Base-by-base conservation (phyloP, 2,797 vertebrate species). In the Melanotaenia maccullochi region DNA sequence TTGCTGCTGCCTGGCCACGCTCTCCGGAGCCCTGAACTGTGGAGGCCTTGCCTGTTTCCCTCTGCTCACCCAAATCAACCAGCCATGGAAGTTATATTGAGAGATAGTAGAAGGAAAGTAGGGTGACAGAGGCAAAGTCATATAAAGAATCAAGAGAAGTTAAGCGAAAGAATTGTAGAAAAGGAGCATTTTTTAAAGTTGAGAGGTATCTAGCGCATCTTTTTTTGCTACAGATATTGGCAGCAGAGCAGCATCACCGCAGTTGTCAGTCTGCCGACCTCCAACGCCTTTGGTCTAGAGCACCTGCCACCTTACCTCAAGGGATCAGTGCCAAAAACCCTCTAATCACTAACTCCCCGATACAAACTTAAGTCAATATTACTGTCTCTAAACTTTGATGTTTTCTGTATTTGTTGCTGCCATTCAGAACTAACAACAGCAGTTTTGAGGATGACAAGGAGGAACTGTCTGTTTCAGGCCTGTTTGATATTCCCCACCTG, bases 11-110 rank as follows among this genome's bases (percentile, higher is more conserved):
- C 83, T 69, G 79, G 30, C 78, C 49, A 12, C 73, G 80, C 87
- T 91, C 90, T 91, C 85, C 13, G 9, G 87, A 88, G 90, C 68
- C 77, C 67, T 88, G 89, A 90, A 88, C 87, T 89, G 87, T 90
- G 83, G 85, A 72, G 65, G 74, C 85, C 82, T 84, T 61, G 80
- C 79, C 81, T 80, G 84, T 85, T 89, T 87, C 83, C 79, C 79
- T 67, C 71, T 33, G 73, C 79, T 88, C 89, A 74, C 83, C 84
- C 83, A 88, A 92, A 89, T 73, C 81, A 92, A 91, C 89, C 88
- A 91, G 86, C 89, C 86, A 24, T 86, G 84, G 84, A 71, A 81
- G 83, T 90, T 85, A 83, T 74, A 88, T 87, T 59, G 24, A 79
- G 73, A 88, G 75, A 75, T 44, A 68, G 77, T 64, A 73, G 60